Percentiles rank a stretch among this genome's conserved stretches.
Conservation (phyloP, 2,113 vertebrate genomes). For the Meriones unguiculatus region DNA sequence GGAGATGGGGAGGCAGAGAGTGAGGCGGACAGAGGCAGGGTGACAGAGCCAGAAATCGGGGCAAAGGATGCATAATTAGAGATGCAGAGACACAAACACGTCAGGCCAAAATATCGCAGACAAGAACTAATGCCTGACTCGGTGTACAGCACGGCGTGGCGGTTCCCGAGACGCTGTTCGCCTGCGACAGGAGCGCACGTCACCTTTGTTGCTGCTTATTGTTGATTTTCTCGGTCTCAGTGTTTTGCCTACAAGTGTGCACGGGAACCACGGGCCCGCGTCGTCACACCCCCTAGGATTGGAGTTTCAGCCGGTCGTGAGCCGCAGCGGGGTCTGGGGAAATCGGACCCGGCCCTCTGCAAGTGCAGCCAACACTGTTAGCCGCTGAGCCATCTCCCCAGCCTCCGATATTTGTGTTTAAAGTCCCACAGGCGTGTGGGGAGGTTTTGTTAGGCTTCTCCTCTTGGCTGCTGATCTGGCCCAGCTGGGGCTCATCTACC, state of each 20-base stretch:
- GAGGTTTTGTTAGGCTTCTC: background rate
- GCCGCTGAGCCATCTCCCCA: background rate
- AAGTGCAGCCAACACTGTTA: background rate
- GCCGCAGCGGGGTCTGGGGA: background rate
- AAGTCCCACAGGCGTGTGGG: too few relatives aligned
- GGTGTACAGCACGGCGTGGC: background rate
- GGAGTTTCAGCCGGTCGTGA: background rate
- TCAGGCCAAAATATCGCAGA: too few relatives aligned
- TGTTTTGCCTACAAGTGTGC: background rate
- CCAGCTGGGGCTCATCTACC: background rate
- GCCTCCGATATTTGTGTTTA: background rate
- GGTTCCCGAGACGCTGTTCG: background rate
- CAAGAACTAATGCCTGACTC: background rate
- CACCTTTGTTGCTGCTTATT: background rate
- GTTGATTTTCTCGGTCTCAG: background rate
- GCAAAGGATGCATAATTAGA: background rate
- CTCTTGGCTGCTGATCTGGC: conserved; percentile 33
- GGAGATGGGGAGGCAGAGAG: background rate
- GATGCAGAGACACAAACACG: background rate
- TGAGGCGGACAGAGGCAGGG: background rate
- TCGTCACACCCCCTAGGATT: background rate
- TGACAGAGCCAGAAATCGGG: background rate
- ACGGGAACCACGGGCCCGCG: too few relatives aligned
- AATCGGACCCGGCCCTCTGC: background rate
- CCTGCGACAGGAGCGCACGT: background rate